Base-by-base conservation (phyloP, 2,888 invertebrate genomes). In the Spodoptera picta region DNA sequence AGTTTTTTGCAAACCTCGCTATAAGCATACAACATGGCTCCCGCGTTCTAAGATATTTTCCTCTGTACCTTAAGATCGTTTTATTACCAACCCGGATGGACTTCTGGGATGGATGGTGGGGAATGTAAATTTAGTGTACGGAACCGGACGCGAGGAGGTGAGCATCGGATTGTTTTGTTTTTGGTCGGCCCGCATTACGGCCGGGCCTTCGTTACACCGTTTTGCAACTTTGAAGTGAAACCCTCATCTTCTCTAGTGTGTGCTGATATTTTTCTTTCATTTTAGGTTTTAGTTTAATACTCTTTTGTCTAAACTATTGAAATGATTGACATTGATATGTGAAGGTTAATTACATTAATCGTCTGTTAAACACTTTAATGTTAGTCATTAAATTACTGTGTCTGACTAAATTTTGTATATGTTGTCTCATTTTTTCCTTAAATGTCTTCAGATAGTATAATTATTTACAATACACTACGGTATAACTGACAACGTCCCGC, bases 121-220 rank as follows among this genome's bases (percentile, higher is more conserved):
- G 93, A 91, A 93, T 94, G 94, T 93, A 93, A 93, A 94, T 94
- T 93, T 94, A 93, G 87, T 91, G 90, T 90, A 90, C 89, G 89
- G 89, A 90, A 92, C 93, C 92, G 93, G 93, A 93, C 93, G 92
- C 89, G 83, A 87, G 90, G 91, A 92, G 91, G 93, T 92, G 92
- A 91, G 90, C 92, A 89, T 91, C 90, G 91, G 90, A 93, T 92
- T 93, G 93, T 92, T 93, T 94, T 93, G 93, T 93, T 93, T 92
- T 92, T 89, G 90, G 87, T 85, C 83, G 88, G 86, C 81, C 87
- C 87, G 91, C 89, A 89, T 92, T 92, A 91, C 87, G 83, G 75
- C 80, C 70, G 87, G 82, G 73, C 66, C 77, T 46, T 47, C 43
- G 66, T 84, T 60, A 89, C 87, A 90, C 90, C 86, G 88, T 58